Base-by-base conservation (phyloP, 2,888 invertebrate genomes). In the Orthosia incerta region DNA sequence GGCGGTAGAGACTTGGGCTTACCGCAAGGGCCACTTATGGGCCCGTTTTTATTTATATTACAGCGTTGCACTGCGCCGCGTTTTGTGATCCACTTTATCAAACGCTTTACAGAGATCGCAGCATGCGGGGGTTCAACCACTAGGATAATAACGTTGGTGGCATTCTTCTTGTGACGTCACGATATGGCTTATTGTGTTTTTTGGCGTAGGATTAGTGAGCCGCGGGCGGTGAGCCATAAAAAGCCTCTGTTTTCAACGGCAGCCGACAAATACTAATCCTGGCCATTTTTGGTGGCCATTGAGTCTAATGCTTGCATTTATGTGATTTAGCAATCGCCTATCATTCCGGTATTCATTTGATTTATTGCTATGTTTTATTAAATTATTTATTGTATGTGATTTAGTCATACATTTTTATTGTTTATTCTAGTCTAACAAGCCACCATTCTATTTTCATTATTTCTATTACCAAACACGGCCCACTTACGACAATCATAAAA, bases 51-150 rank as follows among this genome's bases (percentile, higher is more conserved):
- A 95, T 95, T 95, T 95, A 95, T 95, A 94, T 94, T 93, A 92
- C 92, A 92, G 91, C 90, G 89, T 89, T 89, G 92, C 93, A 92
- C 90, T 93, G 93, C 91, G 89, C 88, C 89, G 92, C 94, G 93
- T 95, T 95, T 94, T 95, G 95, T 94, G 95, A 94, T 95, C 95
- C 94, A 95, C 95, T 96, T 95, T 95, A 95, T 95, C 95, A 95
- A 95, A 95, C 90, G 94, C 93, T 94, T 95, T 94, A 93, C 93
- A 91, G 93, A 92, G 93, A 95, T 94, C 94, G 92, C 89, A 86
- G 91, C 68, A 1, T 90, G 86, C 88, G 91, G 80, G 95, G 95
- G 95, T 94, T 91, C 86, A 94, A 94, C 92, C 92, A 93, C 94
- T 93, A 89, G 92, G 93, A 94, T 95, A 92, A 94, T 95, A 94